Percentiles rank a stretch among this genome's conserved stretches.
phyloP scores from a whole-genome alignment of 2,113 vertebrate species.

The Apeltes quadracus region DNA sequence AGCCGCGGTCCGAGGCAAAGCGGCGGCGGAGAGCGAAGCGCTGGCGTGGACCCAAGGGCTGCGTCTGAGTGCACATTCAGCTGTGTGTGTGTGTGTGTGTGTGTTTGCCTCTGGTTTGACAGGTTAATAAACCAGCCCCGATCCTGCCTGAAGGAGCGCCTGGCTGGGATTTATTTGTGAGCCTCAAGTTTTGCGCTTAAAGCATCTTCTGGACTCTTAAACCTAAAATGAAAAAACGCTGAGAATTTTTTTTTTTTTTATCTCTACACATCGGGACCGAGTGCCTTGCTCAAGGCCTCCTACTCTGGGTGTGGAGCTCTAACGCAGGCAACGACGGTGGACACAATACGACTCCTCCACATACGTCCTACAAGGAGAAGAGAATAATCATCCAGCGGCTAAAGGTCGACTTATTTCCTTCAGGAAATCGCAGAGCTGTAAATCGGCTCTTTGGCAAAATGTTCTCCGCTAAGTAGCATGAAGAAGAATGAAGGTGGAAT shows the following conservation, averaged over 20 bases:
- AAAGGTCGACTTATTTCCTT: background rate
- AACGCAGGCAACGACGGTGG: no score
- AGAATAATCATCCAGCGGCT: background rate
- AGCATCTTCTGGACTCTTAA: slow-evolving; percentile 32
- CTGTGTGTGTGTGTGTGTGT: slow-evolving; percentile 20
- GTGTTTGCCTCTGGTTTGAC: slow-evolving; percentile 46
- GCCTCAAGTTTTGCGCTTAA: slow-evolving; percentile 30
- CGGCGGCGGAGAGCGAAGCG: slow-evolving; percentile 29
- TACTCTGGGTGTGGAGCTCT: no score
- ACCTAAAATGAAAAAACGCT: background rate
- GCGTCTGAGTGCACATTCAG: slow-evolving; percentile 22
- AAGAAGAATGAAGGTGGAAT: background rate
- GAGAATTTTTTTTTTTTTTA: background rate
- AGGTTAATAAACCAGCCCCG: slow-evolving; percentile 65
- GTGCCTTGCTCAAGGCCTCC: background rate
- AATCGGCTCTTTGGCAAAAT: background rate
- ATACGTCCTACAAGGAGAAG: background rate
- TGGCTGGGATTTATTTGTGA: slow-evolving; percentile 36
- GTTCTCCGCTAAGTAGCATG: background rate
- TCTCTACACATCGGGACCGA: background rate
- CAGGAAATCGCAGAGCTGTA: background rate
- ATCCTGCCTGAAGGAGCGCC: slow-evolving; percentile 42
- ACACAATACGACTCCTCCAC: no score
- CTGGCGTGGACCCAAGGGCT: slow-evolving; percentile 54
- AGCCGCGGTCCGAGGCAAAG: no score